These are phyloP conservation scores for Allacma fusca DNA, from an alignment of 2,888 invertebrate genomes.

Conservation along the genomic window DNA sequence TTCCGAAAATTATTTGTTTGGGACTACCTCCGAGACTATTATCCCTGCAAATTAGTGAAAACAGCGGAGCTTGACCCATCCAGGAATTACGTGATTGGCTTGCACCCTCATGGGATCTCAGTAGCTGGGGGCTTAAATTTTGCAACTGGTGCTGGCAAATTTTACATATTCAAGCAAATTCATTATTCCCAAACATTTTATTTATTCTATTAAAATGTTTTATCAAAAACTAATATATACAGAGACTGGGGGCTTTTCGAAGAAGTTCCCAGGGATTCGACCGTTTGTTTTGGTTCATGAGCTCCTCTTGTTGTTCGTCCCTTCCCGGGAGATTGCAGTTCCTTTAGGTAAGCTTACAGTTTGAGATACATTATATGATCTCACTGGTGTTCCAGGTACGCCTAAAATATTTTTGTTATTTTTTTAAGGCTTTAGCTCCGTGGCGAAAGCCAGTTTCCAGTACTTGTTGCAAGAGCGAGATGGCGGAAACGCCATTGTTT, in stretches of 20 bases:
- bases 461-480: constrained; percentile 69
- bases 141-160: constrained; percentile 22
- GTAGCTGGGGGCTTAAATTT: constrained; percentile 68
- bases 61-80: constrained; percentile 81
- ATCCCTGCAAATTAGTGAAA: constrained; percentile 70
- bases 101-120: constrained; percentile 93
- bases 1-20: neutral
- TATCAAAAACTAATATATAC: no score
- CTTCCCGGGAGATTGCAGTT: constrained; percentile 74
- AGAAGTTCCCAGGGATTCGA: constrained; percentile 72
- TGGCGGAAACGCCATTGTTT: constrained; percentile 70
- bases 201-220: no score
- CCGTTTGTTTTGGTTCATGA: constrained; percentile 69
- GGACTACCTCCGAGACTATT: neutral
- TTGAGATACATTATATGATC: no score
- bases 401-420: no score
- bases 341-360: constrained; percentile 52
- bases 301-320: constrained; percentile 76
- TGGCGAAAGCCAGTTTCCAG: constrained; percentile 74
- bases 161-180: neutral
- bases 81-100: constrained; percentile 84
- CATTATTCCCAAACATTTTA: neutral
- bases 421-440: constrained; percentile 65
- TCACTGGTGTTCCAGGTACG: no score
- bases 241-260: constrained; percentile 56